A percentile compares a stretch with the other conserved stretches of the same genome.
Evolutionary conservation across 1,140 invertebrate species (phyloP).

Genomic region (Bombus consobrinus): DNA sequence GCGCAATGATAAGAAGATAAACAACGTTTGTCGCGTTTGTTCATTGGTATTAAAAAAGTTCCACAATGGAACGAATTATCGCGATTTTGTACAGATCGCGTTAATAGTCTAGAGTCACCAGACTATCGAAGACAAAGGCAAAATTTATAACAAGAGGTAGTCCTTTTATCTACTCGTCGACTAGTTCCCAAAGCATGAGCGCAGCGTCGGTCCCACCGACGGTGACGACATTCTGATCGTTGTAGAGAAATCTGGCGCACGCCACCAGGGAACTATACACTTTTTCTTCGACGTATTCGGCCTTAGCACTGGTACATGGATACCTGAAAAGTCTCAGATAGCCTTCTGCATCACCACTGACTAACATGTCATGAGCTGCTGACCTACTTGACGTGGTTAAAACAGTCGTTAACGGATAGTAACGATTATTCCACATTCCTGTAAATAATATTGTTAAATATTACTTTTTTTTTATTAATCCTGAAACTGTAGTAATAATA

Average conservation of each 20-base stretch:
- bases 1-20: conserved; percentile 3
- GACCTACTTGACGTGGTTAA: conserved; percentile 92
- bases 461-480: too few relatives aligned
- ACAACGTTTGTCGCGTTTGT: not conserved
- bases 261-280: conserved; percentile 95
- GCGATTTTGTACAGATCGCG: not conserved
- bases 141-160: not conserved
- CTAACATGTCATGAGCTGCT: conserved; percentile 91
- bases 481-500: not conserved
- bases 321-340: conserved; percentile 95
- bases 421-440: conserved; percentile 95
- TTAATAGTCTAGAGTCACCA: not conserved
- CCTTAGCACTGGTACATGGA: conserved; percentile 91
- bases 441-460: conserved; percentile 26
- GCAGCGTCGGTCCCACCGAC: conserved; percentile 96
- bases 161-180: conserved; percentile 86
- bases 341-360: conserved; percentile 95
- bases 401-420: conserved; percentile 91
- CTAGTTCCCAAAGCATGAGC: conserved; percentile 95
- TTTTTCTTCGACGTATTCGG: conserved; percentile 93
- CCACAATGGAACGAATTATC: not conserved
- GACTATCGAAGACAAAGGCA: not conserved
- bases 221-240: conserved; percentile 93
- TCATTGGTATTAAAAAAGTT: conserved; percentile 14
- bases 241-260: conserved; percentile 91